These are phyloP conservation scores for Diaperis boleti DNA, from an alignment of 2,888 invertebrate species.

Conservation along the genomic window DNA sequence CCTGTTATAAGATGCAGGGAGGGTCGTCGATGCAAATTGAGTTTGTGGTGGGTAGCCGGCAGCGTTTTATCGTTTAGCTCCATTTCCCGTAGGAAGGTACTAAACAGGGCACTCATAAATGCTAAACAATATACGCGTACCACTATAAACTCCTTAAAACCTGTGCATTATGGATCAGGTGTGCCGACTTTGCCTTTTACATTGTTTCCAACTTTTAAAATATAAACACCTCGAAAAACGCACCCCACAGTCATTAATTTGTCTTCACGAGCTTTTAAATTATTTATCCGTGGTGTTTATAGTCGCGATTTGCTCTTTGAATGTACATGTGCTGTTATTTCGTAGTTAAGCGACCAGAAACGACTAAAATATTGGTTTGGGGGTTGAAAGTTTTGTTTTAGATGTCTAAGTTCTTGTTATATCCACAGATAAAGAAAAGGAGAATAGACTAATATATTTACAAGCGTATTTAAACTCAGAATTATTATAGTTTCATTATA, in stretches of 20 bases:
- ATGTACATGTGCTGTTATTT: too few relatives aligned
- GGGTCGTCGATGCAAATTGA: constrained; percentile 60
- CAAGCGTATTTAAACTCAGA: too few relatives aligned
- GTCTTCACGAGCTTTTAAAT: background rate
- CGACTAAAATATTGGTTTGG: too few relatives aligned
- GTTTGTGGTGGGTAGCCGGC: constrained; percentile 55
- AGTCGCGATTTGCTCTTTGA: too few relatives aligned
- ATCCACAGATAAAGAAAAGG: too few relatives aligned
- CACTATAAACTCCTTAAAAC: constrained; percentile 56
- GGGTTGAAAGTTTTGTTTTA: too few relatives aligned
- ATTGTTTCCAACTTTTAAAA: constrained; percentile 50
- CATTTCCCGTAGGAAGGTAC: constrained; percentile 52
- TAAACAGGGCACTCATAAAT: constrained; percentile 50
- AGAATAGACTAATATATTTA: too few relatives aligned
- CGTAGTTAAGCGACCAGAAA: too few relatives aligned
- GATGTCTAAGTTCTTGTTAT: too few relatives aligned
- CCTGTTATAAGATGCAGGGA: constrained; percentile 41
- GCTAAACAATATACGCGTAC: constrained; percentile 52
- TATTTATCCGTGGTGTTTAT: too few relatives aligned
- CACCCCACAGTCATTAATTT: constrained; percentile 13
- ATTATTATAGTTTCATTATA: too few relatives aligned
- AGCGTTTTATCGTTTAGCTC: constrained; percentile 61
- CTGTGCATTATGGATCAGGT: constrained; percentile 59
- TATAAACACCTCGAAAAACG: constrained; percentile 36
- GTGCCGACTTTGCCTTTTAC: constrained; percentile 48